These are phyloP conservation scores for Istiophorus platypterus DNA, from an alignment of 2,113 vertebrate genomes.

Conservation along the genomic window DNA sequence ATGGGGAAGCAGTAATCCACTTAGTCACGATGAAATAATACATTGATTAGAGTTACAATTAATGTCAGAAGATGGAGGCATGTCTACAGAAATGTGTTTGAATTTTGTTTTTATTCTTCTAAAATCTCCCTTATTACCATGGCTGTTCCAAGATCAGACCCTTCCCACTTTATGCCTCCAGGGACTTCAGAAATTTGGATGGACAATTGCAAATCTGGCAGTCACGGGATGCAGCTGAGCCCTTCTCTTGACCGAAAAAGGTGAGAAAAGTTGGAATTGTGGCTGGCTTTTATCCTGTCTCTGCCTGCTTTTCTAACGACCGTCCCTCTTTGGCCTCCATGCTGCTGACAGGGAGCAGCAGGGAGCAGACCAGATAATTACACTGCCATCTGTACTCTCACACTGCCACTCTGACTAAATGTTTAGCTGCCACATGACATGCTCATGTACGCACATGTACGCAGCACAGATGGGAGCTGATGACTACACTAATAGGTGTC, in stretches of 20 bases:
- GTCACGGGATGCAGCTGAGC: slow-evolving; percentile 42
- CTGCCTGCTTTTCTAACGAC: slow-evolving; percentile 12
- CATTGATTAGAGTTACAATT: not conserved
- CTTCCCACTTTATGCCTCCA: not conserved
- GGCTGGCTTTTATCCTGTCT: slow-evolving; percentile 5
- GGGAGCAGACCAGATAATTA: slow-evolving; percentile 65
- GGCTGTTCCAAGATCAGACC: not conserved
- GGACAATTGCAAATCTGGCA: slow-evolving; percentile 5
- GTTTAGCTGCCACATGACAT: slow-evolving; percentile 60
- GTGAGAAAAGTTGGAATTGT: slow-evolving; percentile 31
- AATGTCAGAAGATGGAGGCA: not conserved
- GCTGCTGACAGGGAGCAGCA: slow-evolving; percentile 50
- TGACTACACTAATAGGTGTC: slow-evolving; percentile 69
- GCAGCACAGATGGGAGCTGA: slow-evolving; percentile 72
- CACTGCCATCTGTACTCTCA: slow-evolving; percentile 74
- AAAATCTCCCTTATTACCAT: not conserved
- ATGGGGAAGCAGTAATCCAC: not conserved
- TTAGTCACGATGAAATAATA: not conserved
- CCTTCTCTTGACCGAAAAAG: slow-evolving; percentile 1
- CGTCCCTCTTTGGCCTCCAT: slow-evolving; percentile 10
- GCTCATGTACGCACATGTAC: slow-evolving; percentile 51
- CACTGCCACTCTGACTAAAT: slow-evolving; percentile 67
- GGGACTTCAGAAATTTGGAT: slow-evolving; percentile 1
- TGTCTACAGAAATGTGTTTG: not conserved
- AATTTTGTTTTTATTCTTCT: not conserved